Evolutionary conservation across 2,888 invertebrate genomes (phyloP), one percentile per base, ranked within the genome.

Genomic region (Alcis repandata): DNA sequence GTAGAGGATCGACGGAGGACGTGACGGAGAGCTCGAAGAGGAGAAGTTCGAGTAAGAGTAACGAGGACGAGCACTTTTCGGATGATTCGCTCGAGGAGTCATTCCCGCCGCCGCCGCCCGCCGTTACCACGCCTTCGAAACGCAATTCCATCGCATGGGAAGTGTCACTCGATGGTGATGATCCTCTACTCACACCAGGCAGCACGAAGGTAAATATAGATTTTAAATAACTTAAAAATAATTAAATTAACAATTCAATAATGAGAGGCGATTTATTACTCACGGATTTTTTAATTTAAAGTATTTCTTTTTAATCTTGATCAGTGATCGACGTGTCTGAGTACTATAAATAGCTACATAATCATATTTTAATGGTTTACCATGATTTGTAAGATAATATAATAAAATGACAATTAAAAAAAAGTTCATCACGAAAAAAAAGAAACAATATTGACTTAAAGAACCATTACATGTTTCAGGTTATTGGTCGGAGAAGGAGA

Each of bases 71-170:
- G 70, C 95, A 96, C 79, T 97, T 97, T 87, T 97, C 97, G 22
- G 97, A 97, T 85, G 97, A 97, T 88, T 97, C 97, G 17, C 88
- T 97, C 70, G 97, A 97, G 87, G 97, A 96, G 82, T 94, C 95
- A 78, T 93, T 96, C 73, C 96, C 96, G 43, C 96, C 96, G 48
- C 96, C 95, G 69, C 94, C 94, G 74, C 94, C 94, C 40, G 88
- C 92, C 63, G 88, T 86, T 74, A 87, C 87, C 66, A 94, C 95
- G 71, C 94, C 95, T 76, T 95, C 95, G 82, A 97, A 97, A 91
- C 95, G 97, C 78, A 96, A 96, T 83, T 97, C 97, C 83, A 97
- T 97, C 75, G 97, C 97, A 70, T 97, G 97, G 97, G 97, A 97
- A 94, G 97, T 97, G 70, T 96, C 97, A 69, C 94, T 97, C 77